These are phyloP conservation scores for Delphinus delphis DNA, from an alignment of 2,113 vertebrate species.

Conservation along the genomic window DNA sequence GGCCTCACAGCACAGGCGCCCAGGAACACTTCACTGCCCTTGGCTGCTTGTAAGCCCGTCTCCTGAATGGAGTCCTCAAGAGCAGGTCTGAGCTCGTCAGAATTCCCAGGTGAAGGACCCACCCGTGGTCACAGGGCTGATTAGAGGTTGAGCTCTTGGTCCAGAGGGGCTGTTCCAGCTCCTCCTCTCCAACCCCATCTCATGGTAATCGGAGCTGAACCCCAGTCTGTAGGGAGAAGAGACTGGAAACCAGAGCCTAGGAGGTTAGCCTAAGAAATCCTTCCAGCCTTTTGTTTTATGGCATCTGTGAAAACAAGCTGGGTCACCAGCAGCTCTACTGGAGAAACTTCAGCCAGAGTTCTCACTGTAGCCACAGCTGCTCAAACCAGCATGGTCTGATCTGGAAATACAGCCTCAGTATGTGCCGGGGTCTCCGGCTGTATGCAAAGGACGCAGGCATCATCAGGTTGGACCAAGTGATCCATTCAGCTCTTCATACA, in stretches of 20 bases:
- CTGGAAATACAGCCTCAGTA: background rate
- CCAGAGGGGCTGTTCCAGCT: background rate
- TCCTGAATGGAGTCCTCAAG: background rate
- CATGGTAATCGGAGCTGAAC: background rate
- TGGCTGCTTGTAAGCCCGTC: background rate
- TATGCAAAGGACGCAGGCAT: background rate
- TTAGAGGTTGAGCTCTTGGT: background rate
- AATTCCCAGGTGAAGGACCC: background rate
- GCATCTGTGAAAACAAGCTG: background rate
- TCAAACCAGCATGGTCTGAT: background rate
- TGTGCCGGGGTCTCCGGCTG: too few relatives aligned
- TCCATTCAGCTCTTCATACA: background rate
- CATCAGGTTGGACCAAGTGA: background rate
- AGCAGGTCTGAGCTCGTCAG: background rate
- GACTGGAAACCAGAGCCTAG: background rate
- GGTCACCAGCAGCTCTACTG: background rate
- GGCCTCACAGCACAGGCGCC: background rate
- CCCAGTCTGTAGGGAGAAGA: background rate
- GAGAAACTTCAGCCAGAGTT: background rate
- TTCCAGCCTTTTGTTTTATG: background rate
- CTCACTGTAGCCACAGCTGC: background rate
- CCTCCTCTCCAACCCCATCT: fast-evolving
- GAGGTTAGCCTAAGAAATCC: background rate
- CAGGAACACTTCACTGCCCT: background rate
- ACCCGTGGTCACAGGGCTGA: background rate